Conservation (phyloP, 2,888 invertebrate genomes). For the Apocheima hispidaria region DNA sequence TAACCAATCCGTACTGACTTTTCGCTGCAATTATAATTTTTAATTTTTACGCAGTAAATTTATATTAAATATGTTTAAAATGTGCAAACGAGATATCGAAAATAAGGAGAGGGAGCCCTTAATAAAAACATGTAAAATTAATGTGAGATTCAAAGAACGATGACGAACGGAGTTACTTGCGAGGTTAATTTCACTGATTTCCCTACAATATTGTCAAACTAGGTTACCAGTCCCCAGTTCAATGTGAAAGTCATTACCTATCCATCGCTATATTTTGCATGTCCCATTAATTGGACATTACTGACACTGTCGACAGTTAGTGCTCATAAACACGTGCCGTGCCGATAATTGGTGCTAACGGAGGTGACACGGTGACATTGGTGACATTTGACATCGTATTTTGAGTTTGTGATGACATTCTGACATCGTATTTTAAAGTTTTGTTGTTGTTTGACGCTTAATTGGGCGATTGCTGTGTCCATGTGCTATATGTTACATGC, state of each 20-base stretch:
- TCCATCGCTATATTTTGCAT: conserved; percentile 59
- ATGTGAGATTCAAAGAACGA: too few species aligned
- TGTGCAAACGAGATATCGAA: too few species aligned
- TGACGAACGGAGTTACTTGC: too few species aligned
- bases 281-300: conserved; percentile 59
- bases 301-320: conserved; percentile 71
- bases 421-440: conserved; percentile 1
- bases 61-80: too few species aligned
- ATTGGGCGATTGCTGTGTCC: conserved; percentile 1
- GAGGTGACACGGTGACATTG: conserved; percentile 37
- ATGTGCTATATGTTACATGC: background rate
- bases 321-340: conserved; percentile 63
- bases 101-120: too few species aligned
- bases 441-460: background rate
- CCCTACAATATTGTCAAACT: background rate
- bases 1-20: too few species aligned
- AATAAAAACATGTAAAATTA: background rate
- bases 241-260: conserved; percentile 65
- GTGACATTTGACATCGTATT: conserved; percentile 45
- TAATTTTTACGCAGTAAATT: too few species aligned
- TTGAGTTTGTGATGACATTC: conserved; percentile 18
- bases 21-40: too few species aligned
- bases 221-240: conserved; percentile 42
- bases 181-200: background rate
- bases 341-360: conserved; percentile 46